A percentile compares a stretch with the other conserved stretches of the same genome.
These are phyloP conservation scores for Orthonychiurus folsomi DNA, from an alignment of 2,888 invertebrate genomes.

Conservation along the genomic window DNA sequence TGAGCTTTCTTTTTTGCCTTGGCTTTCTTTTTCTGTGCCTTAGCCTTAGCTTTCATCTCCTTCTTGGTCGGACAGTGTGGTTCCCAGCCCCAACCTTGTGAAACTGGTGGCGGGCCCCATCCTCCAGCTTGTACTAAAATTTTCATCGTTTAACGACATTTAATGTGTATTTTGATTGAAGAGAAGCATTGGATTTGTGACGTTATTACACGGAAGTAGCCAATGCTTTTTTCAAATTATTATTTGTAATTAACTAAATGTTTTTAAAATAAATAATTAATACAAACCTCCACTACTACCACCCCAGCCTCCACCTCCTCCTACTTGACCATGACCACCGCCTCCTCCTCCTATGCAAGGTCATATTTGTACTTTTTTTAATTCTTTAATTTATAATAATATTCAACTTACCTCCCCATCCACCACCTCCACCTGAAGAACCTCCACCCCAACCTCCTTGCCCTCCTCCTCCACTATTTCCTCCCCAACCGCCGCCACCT, in stretches of 20 bases:
- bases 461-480: not conserved
- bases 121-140: too few species aligned
- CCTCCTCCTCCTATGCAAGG: conserved; percentile 10
- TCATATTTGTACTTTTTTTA: too few species aligned
- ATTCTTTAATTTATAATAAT: too few species aligned
- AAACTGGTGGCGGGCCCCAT: too few species aligned
- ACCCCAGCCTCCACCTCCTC: not conserved
- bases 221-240: too few species aligned
- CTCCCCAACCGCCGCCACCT: not conserved
- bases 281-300: conserved; percentile 10
- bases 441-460: conserved; percentile 10
- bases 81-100: not conserved
- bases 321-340: conserved; percentile 7
- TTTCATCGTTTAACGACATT: too few species aligned
- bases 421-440: conserved; percentile 7
- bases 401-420: conserved; percentile 8
- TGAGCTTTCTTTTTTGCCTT: conserved; percentile 13
- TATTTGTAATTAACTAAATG: too few species aligned
- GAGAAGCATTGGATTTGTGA: too few species aligned
- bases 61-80: conserved; percentile 1
- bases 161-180: too few species aligned
- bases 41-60: conserved; percentile 6
- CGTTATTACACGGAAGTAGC: too few species aligned
- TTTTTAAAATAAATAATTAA: too few species aligned
- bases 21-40: conserved; percentile 8